These are phyloP conservation scores for Silurus meridionalis DNA, from an alignment of 2,113 vertebrate species.

Conservation along the genomic window DNA sequence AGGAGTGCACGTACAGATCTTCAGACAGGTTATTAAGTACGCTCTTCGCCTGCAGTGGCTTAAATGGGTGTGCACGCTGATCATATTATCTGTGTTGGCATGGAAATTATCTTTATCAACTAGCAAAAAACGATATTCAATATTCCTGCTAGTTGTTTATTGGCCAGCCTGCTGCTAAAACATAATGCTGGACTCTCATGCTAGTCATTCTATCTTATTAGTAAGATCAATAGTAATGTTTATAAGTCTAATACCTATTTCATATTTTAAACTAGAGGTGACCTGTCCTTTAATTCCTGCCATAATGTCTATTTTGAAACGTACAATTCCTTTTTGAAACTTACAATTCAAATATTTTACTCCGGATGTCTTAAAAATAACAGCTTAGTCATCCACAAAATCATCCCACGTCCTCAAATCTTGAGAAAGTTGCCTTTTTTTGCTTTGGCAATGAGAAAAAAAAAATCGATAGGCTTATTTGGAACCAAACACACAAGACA, in stretches of 20 bases:
- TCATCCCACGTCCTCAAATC: neutral
- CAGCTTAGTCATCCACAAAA: constrained; percentile 25
- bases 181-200: neutral
- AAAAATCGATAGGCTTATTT: constrained; percentile 12
- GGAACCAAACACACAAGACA: neutral
- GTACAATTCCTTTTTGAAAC: neutral
- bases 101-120: neutral
- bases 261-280: too few species aligned
- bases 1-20: neutral
- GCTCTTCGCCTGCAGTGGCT: neutral
- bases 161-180: neutral
- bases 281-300: too few species aligned
- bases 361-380: neutral
- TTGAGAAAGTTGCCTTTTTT: constrained; percentile 6
- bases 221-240: neutral
- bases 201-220: neutral
- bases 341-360: constrained; percentile 6
- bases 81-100: neutral
- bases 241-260: neutral
- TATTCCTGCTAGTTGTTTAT: neutral
- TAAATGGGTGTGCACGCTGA: neutral
- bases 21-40: neutral
- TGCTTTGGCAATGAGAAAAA: neutral
- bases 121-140: neutral
- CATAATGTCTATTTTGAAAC: neutral